These are phyloP conservation scores for Copidosoma aretas DNA, from an alignment of 2,888 invertebrate species.

Conservation along the genomic window DNA sequence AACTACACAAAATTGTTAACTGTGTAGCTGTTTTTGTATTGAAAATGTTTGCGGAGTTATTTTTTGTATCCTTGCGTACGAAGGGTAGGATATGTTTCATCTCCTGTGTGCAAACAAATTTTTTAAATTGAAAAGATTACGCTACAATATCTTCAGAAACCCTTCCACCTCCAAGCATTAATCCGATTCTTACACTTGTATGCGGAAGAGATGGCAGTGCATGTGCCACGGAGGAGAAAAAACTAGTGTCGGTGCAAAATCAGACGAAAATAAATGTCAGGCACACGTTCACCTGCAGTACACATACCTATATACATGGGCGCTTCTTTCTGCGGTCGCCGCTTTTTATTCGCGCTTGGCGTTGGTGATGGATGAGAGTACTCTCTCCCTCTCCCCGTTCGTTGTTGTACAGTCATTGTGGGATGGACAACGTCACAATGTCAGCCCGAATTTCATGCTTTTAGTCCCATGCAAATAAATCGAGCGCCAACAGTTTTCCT, in stretches of 20 bases:
- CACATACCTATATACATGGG: no score
- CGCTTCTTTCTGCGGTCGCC: background rate
- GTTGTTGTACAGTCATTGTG: background rate
- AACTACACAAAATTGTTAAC: no score
- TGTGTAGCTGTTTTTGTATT: no score
- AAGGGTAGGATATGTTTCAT: background rate
- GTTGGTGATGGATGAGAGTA: constrained; percentile 40
- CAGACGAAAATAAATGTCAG: no score
- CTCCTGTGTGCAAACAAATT: no score
- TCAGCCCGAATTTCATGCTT: constrained; percentile 29
- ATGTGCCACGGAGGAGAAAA: no score
- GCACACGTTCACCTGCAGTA: no score
- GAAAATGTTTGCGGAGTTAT: no score
- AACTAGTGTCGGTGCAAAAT: no score
- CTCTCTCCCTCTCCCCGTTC: background rate
- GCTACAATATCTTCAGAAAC: background rate
- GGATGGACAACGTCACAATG: no score
- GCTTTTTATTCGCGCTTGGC: constrained; percentile 24
- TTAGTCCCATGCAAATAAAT: constrained; percentile 42
- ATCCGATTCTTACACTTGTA: background rate
- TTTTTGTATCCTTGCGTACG: no score
- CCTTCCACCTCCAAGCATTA: background rate
- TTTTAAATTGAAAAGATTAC: no score
- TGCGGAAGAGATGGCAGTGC: background rate
- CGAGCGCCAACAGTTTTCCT: constrained; percentile 29